phyloP scores from a whole-genome alignment of 2,113 vertebrate genomes.

The Ceuthmochares aereus region DNA sequence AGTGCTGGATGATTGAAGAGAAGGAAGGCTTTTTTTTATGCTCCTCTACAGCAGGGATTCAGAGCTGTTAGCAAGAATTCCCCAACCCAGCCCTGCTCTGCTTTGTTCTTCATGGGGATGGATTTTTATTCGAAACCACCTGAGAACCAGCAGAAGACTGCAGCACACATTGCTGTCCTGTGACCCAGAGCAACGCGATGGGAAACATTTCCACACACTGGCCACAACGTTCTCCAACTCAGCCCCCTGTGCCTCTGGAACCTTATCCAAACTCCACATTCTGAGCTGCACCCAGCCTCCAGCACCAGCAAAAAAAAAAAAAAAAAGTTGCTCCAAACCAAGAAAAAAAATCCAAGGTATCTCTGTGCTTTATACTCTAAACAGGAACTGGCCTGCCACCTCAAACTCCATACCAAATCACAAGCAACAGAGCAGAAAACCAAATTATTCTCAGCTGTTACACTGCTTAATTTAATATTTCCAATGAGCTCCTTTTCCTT shows the following conservation, averaged over 20 bases:
- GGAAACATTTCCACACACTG: not conserved
- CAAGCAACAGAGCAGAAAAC: constrained; percentile 96
- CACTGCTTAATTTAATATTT: constrained; percentile 99
- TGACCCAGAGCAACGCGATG: rapidly evolving
- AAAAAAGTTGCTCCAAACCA: not conserved
- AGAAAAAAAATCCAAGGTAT: not conserved
- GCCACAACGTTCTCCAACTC: not conserved
- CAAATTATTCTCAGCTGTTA: constrained; percentile 97
- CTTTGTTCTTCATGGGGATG: not conserved
- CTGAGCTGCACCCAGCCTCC: not conserved
- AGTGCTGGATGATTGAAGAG: not conserved
- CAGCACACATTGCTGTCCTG: not conserved
- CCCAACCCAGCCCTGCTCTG: not conserved
- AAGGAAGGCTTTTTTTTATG: not conserved
- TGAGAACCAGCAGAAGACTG: not conserved
- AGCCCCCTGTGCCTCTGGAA: not conserved
- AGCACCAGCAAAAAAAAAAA: not conserved
- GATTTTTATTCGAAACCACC: not conserved
- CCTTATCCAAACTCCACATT: not conserved
- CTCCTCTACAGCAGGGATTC: not conserved
- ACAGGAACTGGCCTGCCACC: constrained; percentile 76
- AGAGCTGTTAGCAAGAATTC: not conserved
- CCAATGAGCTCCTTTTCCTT: constrained; percentile 85
- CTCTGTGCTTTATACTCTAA: constrained; percentile 46
- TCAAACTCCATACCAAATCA: constrained; percentile 83